Base-by-base conservation (phyloP, 2,888 invertebrate species). In the Automeris io region DNA sequence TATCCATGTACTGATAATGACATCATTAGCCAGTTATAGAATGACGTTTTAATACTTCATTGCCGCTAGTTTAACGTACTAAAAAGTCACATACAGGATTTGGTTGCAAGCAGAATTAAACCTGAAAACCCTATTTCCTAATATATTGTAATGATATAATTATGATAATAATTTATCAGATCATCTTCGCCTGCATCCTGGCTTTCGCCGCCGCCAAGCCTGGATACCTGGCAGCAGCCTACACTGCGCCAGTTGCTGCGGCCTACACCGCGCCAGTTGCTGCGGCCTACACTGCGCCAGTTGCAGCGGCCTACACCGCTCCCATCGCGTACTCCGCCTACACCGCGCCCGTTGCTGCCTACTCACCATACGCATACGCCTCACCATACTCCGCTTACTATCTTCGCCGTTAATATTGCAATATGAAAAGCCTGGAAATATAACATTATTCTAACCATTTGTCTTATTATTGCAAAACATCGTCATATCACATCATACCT, bases 151-250 rank as follows among this genome's bases (percentile, higher is more conserved):
- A n/a, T n/a, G n/a, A n/a, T n/a, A n/a, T n/a, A n/a, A n/a, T n/a
- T n/a, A n/a, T n/a, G n/a, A n/a, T n/a, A n/a, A n/a, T n/a, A n/a
- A n/a, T 38, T 42, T 71, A 57, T 6, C 60, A 88, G 88, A 64
- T 70, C 49, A 46, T 71, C 45, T 66, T 88, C 63, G 71, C 77
- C 38, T 87, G 83, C 54, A 63, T 88, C 51, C 54, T 88, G 65
- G 87, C 87, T 26, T 49, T 83, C 39, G 87, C 80, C 34, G 69
- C 73, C 25, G 87, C 88, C 37, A 77, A 76, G 52, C 82, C 82
- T 36, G 62, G 59, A 35, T 42, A 70, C 35, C 58, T 75, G 31
- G 73, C 66, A 3, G 60, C 70, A n/a, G 67, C 70, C 0, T 73
- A 72, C 56, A 58, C 63, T 3, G 66, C 75, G 0, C 72, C 76